phyloP scores from a whole-genome alignment of 2,888 invertebrate species.

The Leptinotarsa haldemani region DNA sequence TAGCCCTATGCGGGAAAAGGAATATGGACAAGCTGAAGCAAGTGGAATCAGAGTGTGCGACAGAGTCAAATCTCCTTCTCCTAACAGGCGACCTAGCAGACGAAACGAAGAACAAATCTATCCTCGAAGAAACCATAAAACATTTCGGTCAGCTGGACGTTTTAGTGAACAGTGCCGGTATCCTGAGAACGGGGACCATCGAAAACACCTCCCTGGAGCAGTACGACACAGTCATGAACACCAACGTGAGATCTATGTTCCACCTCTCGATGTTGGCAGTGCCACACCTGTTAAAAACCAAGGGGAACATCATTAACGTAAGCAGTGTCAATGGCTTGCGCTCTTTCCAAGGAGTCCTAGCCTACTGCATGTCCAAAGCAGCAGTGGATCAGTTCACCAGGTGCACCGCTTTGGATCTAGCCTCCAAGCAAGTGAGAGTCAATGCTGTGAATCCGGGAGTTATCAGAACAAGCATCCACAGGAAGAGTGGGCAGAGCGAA shows the following conservation, averaged over 20 bases:
- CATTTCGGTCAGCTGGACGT: conserved; percentile 84
- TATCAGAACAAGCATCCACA: conserved; percentile 88
- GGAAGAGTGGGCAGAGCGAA: conserved; percentile 85
- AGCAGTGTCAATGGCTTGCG: conserved; percentile 94
- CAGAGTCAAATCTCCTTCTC: conserved; percentile 68
- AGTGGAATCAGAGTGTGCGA: conserved; percentile 71
- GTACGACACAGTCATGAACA: conserved; percentile 89
- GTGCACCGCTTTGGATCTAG: conserved; percentile 90
- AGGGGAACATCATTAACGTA: conserved; percentile 90
- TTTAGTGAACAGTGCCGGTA: conserved; percentile 91
- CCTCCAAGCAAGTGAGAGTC: conserved; percentile 84
- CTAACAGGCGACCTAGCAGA: conserved; percentile 79
- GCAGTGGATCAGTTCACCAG: conserved; percentile 95
- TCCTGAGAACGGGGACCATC: conserved; percentile 74
- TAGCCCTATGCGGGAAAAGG: conserved; percentile 77
- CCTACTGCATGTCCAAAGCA: conserved; percentile 94
- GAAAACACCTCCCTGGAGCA: conserved; percentile 88
- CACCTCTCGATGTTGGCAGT: conserved; percentile 88
- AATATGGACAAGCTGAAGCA: conserved; percentile 76
- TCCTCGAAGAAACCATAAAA: conserved; percentile 78
- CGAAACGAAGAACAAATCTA: conserved; percentile 78
- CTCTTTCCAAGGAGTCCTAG: conserved; percentile 89
- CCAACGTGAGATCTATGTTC: conserved; percentile 87
- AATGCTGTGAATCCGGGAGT: conserved; percentile 96
- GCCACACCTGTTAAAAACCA: conserved; percentile 83